A percentile compares a stretch with the other conserved stretches of the same genome.
Conservation (phyloP, 2,888 invertebrate species). For the Hymenopus coronatus region DNA sequence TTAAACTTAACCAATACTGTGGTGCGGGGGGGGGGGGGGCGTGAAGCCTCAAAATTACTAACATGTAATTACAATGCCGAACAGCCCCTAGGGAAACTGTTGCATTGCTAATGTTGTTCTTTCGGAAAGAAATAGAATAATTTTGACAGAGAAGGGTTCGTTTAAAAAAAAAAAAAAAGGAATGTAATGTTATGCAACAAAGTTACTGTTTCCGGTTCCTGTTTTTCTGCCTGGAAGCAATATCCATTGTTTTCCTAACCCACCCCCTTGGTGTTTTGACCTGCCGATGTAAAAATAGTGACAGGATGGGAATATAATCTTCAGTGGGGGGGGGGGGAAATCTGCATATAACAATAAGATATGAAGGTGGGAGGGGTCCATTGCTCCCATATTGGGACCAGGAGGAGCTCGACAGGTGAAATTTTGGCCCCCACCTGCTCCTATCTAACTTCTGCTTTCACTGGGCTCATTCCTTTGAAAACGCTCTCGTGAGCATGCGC, state of each 20-base stretch:
- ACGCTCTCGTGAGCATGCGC: too few relatives aligned
- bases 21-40: too few relatives aligned
- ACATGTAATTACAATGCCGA: not conserved
- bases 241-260: not conserved
- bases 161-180: not conserved
- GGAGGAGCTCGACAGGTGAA: not conserved
- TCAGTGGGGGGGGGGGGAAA: not conserved
- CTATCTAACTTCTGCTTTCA: not conserved
- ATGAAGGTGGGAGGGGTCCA: not conserved
- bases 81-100: not conserved
- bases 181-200: not conserved
- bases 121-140: not conserved
- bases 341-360: not conserved
- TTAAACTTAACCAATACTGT: too few relatives aligned
- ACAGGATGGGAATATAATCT: not conserved
- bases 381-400: not conserved
- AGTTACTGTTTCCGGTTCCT: not conserved
- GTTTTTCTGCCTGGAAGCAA: not conserved
- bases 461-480: not conserved
- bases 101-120: not conserved
- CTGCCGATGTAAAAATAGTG: not conserved
- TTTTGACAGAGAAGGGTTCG: not conserved
- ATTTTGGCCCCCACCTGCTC: not conserved
- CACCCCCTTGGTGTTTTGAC: not conserved
- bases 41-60: too few relatives aligned